Conservation (phyloP, 1,140 invertebrate species). For the Lamellibrachia luymesi region DNA sequence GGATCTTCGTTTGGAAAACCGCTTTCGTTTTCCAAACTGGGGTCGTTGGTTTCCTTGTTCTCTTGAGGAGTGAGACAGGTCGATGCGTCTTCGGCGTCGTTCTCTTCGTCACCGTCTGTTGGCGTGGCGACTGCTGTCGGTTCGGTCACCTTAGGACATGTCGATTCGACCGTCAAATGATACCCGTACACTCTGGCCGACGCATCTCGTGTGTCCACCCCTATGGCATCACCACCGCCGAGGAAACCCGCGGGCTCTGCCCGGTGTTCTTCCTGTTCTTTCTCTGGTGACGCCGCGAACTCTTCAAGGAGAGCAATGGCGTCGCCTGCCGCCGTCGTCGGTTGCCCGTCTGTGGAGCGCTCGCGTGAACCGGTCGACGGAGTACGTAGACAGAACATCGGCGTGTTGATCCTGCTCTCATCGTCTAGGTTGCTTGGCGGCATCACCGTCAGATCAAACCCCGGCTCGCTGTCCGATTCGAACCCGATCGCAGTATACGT, state of each 20-base stretch:
- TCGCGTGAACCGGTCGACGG: not conserved
- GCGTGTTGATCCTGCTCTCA: constrained; percentile 9
- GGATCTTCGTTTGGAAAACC: not conserved
- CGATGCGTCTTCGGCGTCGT: not conserved
- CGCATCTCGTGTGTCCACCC: not conserved
- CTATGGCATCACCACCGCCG: not conserved
- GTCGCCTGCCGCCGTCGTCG: not conserved
- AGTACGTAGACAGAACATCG: not conserved
- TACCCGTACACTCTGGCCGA: not conserved
- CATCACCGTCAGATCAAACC: not conserved
- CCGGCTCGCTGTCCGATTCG: not conserved
- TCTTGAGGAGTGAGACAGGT: not conserved
- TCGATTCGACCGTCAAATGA: not conserved
- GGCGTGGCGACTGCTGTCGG: not conserved
- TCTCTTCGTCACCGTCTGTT: not conserved
- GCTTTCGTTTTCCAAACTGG: not conserved
- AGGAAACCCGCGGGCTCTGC: not conserved
- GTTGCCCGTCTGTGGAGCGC: not conserved
- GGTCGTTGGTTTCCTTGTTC: not conserved
- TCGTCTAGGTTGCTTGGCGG: constrained; percentile 12
- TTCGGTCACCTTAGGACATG: not conserved
- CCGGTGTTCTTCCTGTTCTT: not conserved
- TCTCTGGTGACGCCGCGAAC: not conserved
- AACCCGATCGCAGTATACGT: too few relatives aligned
- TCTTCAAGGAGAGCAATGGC: not conserved